Conservation (phyloP, 2,113 vertebrate species). For the Oceanites oceanicus region DNA sequence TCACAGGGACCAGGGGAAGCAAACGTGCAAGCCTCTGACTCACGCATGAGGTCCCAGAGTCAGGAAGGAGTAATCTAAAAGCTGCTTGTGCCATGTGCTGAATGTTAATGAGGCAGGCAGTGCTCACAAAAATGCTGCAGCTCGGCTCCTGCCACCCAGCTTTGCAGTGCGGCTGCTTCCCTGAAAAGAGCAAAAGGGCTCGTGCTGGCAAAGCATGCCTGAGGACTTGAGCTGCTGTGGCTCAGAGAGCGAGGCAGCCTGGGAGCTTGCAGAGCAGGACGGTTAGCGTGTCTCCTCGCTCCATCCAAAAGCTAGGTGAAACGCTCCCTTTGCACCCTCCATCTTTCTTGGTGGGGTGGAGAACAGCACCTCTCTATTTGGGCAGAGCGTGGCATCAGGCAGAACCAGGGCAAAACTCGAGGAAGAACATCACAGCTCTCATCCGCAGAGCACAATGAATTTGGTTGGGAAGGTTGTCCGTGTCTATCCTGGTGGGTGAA, state of each 20-base stretch:
- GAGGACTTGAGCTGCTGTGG: background rate
- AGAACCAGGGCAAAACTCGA: background rate
- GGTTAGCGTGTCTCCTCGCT: background rate
- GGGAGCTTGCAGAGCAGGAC: background rate
- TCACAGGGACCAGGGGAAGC: background rate
- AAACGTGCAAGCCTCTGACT: background rate
- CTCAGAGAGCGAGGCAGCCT: background rate
- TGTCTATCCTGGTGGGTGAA: background rate
- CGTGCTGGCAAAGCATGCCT: background rate
- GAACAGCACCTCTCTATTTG: background rate
- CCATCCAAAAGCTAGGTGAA: background rate
- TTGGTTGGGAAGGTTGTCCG: background rate
- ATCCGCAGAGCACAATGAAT: rapidly evolving
- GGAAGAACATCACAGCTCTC: rapidly evolving
- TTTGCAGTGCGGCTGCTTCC: background rate
- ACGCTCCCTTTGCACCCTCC: background rate
- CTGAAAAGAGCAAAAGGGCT: background rate
- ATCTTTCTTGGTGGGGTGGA: background rate
- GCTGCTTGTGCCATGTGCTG: background rate
- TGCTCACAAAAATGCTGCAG: background rate
- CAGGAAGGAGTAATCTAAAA: slow-evolving; percentile 14
- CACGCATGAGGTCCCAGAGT: background rate
- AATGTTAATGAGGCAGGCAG: background rate
- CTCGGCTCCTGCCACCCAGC: background rate
- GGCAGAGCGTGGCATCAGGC: background rate